phyloP scores from a whole-genome alignment of 2,888 invertebrate genomes.

The Sepiola atlantica region DNA sequence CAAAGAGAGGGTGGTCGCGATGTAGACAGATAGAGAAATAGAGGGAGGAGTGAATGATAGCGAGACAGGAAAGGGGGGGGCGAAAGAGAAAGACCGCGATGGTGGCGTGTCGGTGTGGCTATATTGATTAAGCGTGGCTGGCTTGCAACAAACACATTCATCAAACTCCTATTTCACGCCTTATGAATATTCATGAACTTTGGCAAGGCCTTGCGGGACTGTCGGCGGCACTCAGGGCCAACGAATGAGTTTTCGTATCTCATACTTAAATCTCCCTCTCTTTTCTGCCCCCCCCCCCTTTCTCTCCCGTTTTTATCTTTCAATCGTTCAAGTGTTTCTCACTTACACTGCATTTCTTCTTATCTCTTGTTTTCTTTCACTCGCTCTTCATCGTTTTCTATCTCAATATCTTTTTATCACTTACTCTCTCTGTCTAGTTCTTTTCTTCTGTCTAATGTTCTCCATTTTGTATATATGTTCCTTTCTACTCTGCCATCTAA shows the following conservation, averaged over 20 bases:
- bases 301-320: no score
- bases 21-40: no score
- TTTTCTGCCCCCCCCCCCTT: no score
- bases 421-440: background rate
- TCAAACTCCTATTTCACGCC: conserved; percentile 21
- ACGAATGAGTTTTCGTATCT: conserved; percentile 19
- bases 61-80: background rate
- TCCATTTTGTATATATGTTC: no score
- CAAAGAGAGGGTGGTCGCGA: no score
- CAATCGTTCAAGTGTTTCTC: no score
- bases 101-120: background rate
- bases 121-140: conserved; percentile 14
- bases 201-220: conserved; percentile 32
- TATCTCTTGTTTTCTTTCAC: no score
- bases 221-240: conserved; percentile 32
- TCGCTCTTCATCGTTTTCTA: no score
- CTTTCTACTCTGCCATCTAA: no score
- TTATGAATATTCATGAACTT: conserved; percentile 10
- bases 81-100: background rate
- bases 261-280: background rate
- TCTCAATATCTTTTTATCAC: background rate
- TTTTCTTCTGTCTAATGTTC: background rate
- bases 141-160: conserved; percentile 32
- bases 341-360: no score
- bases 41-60: no score